Base-by-base conservation (phyloP, 2,113 vertebrate genomes). In the Phaethon lepturus region DNA sequence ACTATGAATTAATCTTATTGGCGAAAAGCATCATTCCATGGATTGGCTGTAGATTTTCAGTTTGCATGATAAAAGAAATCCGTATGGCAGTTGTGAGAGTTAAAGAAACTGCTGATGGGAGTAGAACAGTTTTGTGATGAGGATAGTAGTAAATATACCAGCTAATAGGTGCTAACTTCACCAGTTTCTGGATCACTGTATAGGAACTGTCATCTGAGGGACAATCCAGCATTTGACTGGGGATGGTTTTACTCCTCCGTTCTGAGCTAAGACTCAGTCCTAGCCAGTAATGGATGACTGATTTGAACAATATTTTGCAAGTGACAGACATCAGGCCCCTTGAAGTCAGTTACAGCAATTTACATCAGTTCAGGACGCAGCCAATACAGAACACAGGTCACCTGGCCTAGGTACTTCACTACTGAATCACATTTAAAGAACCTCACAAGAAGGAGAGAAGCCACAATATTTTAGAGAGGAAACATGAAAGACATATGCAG, bases 401-500 rank as follows among this genome's bases (percentile, higher is more conserved):
- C 56, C 64, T 23, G 12, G 19, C 52, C 66, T 63, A 40, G 25
- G 17, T 33, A 12, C 28, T 31, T 82, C 49, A 26, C 23, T 33
- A 16, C 5, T 29, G 33, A 88, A 56, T 50, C 82, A 52, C 62
- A 24, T 63, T 59, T 52, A 52, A 72, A 52, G 7, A 76, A 26
- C 29, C 47, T 88, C 18, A 17, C 12, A 25, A 68, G 44, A 13
- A 55, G 42, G 12, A 68, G 35, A 63, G 49, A 49, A 60, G 28
- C 20, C 40, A n/a, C 17, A 35, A 1, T 31, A 60, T 73, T 86
- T 80, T 60, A 35, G 47, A 0, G 1, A 86, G 17, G 5, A 3
- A 25, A 44, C 10, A 25, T 3, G 20, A 15, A 42, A 77, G 14
- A 25, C 1, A 1, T 2, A 1, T 1, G 9, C 17, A 7, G 38